Base-by-base conservation (phyloP, 2,888 invertebrate species). In the Xestia xanthographa region DNA sequence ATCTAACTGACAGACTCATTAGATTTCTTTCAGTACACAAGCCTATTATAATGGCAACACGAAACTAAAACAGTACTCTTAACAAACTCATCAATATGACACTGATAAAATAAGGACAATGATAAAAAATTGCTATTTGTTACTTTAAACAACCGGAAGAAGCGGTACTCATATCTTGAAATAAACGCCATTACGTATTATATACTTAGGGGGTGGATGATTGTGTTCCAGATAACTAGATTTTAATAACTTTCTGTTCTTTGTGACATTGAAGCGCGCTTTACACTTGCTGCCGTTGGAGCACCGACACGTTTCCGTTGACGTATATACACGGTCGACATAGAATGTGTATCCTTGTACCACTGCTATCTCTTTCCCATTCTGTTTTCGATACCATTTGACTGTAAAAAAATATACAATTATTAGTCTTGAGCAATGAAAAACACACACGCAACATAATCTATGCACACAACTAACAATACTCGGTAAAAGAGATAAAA, bases 321-420 rank as follows among this genome's bases (percentile, higher is more conserved):
- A 38, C 38, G 6, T 38, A 38, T 38, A 38, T 38, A 38, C 8
- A 38, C 8, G 38, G 38, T 38, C 38, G 6, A 38, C 38, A 38
- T 9, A 92, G 83, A 89, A 94, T 0, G 92, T 90, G 75, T 83
- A 93, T 0, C 91, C 90, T 5, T 90, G 73, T 0, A 92, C 69
- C 2, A 93, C 56, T 0, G 90, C 90, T 48, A 92, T 53, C 48
- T 79, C 76, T 45, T 89, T 92, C 1, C 92, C 92, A 8, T 69
- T 74, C 6, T 12, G 50, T 29, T 88, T 92, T n/a, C 69, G 65
- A 1, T 80, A 77, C 72, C 86, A 81, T 26, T 66, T 34, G 1
- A 85, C 82, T 83, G 68, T 41, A n/a, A 9, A 66, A 66, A 20
- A 70, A 2, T 34, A 34, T 34, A 34, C 34, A 34, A 34, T 34